phyloP scores from a whole-genome alignment of 2,113 vertebrate genomes.

The Potamarius usumacintae region DNA sequence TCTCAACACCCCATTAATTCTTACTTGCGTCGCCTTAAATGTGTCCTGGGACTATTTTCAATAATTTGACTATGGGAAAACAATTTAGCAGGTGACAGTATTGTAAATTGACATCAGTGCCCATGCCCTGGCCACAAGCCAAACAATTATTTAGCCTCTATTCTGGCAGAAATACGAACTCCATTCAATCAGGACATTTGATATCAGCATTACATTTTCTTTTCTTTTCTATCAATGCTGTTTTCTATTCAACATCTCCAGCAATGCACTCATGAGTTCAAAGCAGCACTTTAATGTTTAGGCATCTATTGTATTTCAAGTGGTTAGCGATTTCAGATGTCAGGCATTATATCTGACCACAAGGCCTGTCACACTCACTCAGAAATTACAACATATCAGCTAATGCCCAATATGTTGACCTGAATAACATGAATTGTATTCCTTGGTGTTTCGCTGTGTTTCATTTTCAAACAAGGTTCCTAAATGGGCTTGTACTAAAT shows the following conservation, averaged over 20 bases:
- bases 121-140: neutral
- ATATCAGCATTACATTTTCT: constrained; percentile 8
- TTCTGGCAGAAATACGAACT: neutral
- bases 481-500: neutral
- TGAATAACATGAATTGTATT: neutral
- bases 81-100: constrained; percentile 7
- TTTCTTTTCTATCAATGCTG: neutral
- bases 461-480: neutral
- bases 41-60: neutral
- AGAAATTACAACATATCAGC: constrained; percentile 16
- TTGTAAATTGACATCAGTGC: constrained; percentile 7
- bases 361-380: constrained; percentile 29
- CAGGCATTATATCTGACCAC: constrained; percentile 28
- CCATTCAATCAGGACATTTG: neutral
- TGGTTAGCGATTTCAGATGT: constrained; percentile 33
- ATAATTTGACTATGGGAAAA: constrained; percentile 5
- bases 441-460: neutral
- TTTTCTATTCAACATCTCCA: neutral
- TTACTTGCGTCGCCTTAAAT: constrained; percentile 30
- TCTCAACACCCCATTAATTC: constrained; percentile 43
- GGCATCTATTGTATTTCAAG: constrained; percentile 22
- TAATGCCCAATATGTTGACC: constrained; percentile 18
- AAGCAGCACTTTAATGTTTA: neutral
- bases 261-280: neutral
- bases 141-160: constrained; percentile 16